Percentiles rank a stretch among this genome's conserved stretches.
Evolutionary conservation across 35 echinoderm and acorn worm species (phyloP).

Genomic region (Lytechinus variegatus): DNA sequence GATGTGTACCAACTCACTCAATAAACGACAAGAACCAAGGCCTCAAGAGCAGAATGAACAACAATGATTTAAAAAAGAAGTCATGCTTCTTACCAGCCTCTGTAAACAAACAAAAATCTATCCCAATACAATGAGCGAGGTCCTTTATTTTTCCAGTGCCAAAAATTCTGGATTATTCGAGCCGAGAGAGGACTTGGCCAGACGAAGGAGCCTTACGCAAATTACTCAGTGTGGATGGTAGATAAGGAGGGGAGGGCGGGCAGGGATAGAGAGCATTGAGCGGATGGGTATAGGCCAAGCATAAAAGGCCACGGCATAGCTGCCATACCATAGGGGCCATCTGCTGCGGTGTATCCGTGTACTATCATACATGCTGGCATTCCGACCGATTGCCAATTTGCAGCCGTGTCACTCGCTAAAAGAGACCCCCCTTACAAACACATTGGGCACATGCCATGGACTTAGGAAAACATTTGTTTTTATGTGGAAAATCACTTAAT

Average conservation of each 20-base stretch:
- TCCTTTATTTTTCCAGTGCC: neutral
- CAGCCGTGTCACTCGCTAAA: neutral
- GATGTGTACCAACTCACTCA: neutral
- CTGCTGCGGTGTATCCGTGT: neutral
- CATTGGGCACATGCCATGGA: too few relatives aligned
- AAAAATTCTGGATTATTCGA: neutral
- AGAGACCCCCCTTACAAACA: neutral
- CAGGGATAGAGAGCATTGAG: neutral
- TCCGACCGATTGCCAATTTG: slow-evolving; percentile 26
- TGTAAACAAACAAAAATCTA: neutral
- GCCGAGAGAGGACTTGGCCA: neutral
- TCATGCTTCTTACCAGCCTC: neutral
- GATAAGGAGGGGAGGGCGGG: neutral
- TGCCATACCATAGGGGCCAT: slow-evolving; percentile 9
- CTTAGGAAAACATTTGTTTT: neutral
- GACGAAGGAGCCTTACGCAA: neutral
- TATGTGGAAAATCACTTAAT: neutral
- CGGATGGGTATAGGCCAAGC: neutral
- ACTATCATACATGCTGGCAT: neutral
- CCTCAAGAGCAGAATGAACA: neutral
- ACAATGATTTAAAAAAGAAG: neutral
- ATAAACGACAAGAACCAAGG: neutral
- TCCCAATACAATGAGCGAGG: neutral
- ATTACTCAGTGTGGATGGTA: neutral
- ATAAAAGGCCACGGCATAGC: slow-evolving; percentile 41